Evolutionary conservation across 2,113 vertebrate species (phyloP), one percentile per base, ranked within the genome.

Genomic region (Miniopterus natalensis): DNA sequence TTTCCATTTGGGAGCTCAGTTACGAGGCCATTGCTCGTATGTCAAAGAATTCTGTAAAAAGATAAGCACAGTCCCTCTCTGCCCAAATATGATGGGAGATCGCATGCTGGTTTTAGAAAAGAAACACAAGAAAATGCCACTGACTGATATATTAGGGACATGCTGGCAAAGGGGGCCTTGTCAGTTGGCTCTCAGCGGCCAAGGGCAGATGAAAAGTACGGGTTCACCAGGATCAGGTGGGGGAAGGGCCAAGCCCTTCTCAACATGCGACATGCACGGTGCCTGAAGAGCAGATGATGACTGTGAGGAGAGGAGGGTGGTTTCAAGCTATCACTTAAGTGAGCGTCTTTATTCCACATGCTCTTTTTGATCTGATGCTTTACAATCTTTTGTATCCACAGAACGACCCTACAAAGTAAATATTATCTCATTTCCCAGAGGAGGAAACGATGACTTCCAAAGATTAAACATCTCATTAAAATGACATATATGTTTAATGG

Each of bases 181-280:
- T 36, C 61, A 59, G 7, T 9, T 81, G 57, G 65, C 93, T 73
- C 21, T 77, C 51, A 68, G 20, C 25, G 73, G 63, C n/a, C 53
- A 66, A 49, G 2, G 15, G 42, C 42, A 90, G 49, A 68, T 8
- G 3, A 79, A 18, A 3, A 25, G 14, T 9, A 0, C 0, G 6
- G 42, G 3, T 27, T 78, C 18, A 29, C 5, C 20, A 4, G 1
- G 11, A 74, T 42, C 13, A 74, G 61, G 77, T 17, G 12, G 61
- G 57, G 88, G 10, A 51, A 83, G 68, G 10, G 6, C 42, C 25
- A 11, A 21, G 29, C 3, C n/a, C 29, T 6, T n/a, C 20, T 2
- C 2, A 1, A 5, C 8, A 2, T 1, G 0, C 2, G 1, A 5
- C 8, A 2, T 1, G 0, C 21, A 40, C 1, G 31, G 36, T 49